These are phyloP conservation scores for Lateolabrax maculatus DNA, from an alignment of 2,797 vertebrate genomes.

Conservation along the genomic window DNA sequence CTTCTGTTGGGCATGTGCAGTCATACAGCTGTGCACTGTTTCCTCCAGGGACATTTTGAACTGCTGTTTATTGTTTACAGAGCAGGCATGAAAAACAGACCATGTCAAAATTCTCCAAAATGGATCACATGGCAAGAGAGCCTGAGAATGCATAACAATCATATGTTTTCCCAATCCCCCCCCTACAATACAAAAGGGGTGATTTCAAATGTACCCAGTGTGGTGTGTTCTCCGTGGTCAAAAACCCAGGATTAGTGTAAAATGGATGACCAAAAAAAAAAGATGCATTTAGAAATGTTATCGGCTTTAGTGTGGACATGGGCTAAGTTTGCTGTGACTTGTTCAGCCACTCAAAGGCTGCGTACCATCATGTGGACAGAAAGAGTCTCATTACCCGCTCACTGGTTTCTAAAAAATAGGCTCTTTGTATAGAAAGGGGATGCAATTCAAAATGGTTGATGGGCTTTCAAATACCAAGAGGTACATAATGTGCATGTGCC, in stretches of 20 bases:
- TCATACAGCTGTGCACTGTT: conserved; percentile 20
- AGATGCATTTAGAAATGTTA: conserved; percentile 6
- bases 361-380: conserved; percentile 3
- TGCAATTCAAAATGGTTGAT: conserved; percentile 42
- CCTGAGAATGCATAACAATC: conserved; percentile 15
- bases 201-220: neutral
- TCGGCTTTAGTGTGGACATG: neutral
- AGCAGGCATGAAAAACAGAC: conserved; percentile 17
- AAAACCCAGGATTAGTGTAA: conserved; percentile 8
- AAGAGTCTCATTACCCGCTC: conserved; percentile 24
- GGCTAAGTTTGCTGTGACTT: conserved; percentile 11
- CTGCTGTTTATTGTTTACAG: conserved; percentile 30
- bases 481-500: conserved; percentile 45
- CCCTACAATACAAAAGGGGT: neutral
- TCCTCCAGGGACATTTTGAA: conserved; percentile 26
- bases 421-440: conserved; percentile 17
- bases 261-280: conserved; percentile 3
- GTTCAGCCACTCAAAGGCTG: conserved; percentile 5
- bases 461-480: conserved; percentile 48
- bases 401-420: conserved; percentile 22
- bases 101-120: conserved; percentile 11
- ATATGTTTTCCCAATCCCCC: conserved; percentile 16
- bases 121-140: conserved; percentile 26
- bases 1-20: conserved; percentile 10
- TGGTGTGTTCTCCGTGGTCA: neutral